phyloP scores from a whole-genome alignment of 2,113 vertebrate species.

The Sturnira hondurensis region DNA sequence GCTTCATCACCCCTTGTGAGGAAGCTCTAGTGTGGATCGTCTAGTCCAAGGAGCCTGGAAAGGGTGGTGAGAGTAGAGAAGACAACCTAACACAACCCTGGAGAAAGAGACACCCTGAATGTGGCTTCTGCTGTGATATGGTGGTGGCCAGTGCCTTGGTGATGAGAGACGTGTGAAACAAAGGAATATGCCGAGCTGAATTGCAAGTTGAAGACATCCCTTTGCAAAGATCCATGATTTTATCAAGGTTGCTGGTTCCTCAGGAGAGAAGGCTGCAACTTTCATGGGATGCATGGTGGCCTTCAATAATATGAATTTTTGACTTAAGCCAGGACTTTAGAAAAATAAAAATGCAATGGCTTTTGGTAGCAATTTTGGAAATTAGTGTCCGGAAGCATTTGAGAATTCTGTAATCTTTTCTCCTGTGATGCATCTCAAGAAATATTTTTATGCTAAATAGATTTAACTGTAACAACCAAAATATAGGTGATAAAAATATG shows the following conservation, averaged over 20 bases:
- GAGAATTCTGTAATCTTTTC: neutral
- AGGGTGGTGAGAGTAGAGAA: no score
- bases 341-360: neutral
- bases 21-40: neutral
- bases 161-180: no score
- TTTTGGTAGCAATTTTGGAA: neutral
- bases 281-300: neutral
- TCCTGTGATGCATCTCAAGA: neutral
- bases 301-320: neutral
- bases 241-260: rapidly evolving
- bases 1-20: rapidly evolving
- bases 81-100: neutral
- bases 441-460: neutral
- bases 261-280: no score
- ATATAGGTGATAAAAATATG: neutral
- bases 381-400: neutral
- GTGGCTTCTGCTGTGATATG: rapidly evolving
- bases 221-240: rapidly evolving
- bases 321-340: neutral
- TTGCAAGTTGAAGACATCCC: rapidly evolving
- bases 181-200: neutral
- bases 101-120: neutral
- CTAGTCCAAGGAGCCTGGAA: neutral
- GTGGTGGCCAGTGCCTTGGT: rapidly evolving
- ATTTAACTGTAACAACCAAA: neutral